Base-by-base conservation (phyloP, 1,140 invertebrate species). In the Antheraea mylitta region DNA sequence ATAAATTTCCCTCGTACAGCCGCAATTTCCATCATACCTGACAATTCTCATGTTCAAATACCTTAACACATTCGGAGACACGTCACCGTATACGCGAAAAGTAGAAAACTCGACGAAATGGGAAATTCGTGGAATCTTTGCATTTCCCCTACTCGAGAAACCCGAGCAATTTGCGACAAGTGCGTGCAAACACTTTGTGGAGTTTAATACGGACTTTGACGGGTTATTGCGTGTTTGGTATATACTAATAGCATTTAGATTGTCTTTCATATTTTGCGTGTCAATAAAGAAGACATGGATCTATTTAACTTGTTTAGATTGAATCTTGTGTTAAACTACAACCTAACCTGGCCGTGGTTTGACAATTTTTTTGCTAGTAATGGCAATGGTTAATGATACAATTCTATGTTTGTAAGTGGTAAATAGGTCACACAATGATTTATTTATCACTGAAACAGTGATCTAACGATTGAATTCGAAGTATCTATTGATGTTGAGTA, bases 111-210 rank as follows among this genome's bases (percentile, higher is more conserved):
- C 61, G n/a, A 42, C 45, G 45, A 53, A 18, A 7, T 22, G 64
- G 19, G 64, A 65, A 65, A 45, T 48, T 65, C 18, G 38, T n/a
- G 45, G 59, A 38, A 64, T 71, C 69, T 67, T 58, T 71, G 48
- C 64, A 61, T 53, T 66, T 66, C 22, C 69, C 64, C 38, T 38
- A 30, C 36, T 71, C 45, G 66, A 71, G 65, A 11, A 66, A 48
- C 36, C 45, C 30, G 65, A 71, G 65, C 69, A 71, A 71, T 71
- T 71, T 71, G 45, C 65, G 3, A 65, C 45, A 19, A 71, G 69
- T 38, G 48, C 42, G 60, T 18, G 18, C 30, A 65, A 65, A 65
- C 64, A 65, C 64, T 65, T 42, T 10, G 16, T 13, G 11, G 11
- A n/a, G 38, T 38, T 65, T 65, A 65, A 65, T 65, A 65, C 19